These are phyloP conservation scores for Misgurnus anguillicaudatus DNA, from an alignment of 2,113 vertebrate genomes.

Conservation along the genomic window DNA sequence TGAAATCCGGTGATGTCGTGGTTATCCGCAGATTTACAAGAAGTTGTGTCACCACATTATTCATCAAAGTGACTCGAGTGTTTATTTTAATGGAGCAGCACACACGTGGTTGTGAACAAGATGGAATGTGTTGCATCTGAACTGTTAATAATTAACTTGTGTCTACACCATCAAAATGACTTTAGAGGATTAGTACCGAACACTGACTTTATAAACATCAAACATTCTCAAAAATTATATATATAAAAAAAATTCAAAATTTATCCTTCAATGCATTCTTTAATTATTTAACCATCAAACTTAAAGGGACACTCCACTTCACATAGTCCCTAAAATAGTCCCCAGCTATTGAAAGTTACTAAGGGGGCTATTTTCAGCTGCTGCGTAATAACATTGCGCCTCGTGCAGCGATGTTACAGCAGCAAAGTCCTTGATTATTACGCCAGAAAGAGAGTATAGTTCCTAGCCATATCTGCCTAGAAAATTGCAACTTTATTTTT, in stretches of 20 bases:
- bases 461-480: no score
- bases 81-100: constrained; percentile 62
- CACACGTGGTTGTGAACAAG: constrained; percentile 22
- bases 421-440: no score
- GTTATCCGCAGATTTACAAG: constrained; percentile 8
- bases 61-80: constrained; percentile 29
- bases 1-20: neutral
- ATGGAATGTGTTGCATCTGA: constrained; percentile 38
- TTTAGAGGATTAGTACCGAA: neutral
- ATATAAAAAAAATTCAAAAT: neutral
- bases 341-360: no score
- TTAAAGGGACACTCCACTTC: no score
- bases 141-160: constrained; percentile 69
- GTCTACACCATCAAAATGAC: constrained; percentile 43
- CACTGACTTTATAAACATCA: neutral
- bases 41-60: neutral
- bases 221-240: no score
- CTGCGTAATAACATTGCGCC: no score
- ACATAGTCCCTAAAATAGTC: no score
- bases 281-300: neutral
- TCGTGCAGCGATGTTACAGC: no score
- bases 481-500: no score
- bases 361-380: no score
- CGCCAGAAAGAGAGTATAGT: no score
- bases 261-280: neutral